phyloP scores from a whole-genome alignment of 2,113 vertebrate species.

The Sinocyclocheilus maitianheensis region DNA sequence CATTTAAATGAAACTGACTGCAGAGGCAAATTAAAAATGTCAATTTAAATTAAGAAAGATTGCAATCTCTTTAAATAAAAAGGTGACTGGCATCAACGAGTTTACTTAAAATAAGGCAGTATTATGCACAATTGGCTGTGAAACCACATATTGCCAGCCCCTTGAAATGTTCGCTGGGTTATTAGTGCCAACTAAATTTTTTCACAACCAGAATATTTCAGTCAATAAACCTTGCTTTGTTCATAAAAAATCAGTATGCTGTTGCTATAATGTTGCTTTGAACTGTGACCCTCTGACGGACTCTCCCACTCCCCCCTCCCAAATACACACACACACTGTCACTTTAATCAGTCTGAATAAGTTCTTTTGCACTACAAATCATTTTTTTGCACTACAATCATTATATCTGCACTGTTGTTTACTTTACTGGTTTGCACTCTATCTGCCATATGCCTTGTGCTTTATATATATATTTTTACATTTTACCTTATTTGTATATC shows the following conservation, averaged over 20 bases:
- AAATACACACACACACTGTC: no score
- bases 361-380: no score
- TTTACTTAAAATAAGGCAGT: slow-evolving; percentile 53
- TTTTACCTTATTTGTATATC: no score
- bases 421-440: no score
- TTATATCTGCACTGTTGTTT: no score
- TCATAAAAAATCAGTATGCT: background rate
- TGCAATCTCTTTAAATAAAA: slow-evolving; percentile 32
- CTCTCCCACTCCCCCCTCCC: no score
- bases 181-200: background rate
- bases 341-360: no score
- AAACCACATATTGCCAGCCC: background rate
- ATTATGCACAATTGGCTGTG: slow-evolving; percentile 20
- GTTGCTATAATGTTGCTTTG: background rate
- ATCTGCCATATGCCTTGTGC: no score
- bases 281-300: no score
- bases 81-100: slow-evolving; percentile 38
- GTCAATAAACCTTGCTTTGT: background rate
- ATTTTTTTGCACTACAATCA: no score
- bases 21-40: slow-evolving; percentile 79
- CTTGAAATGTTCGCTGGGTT: background rate
- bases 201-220: background rate
- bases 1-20: slow-evolving; percentile 75
- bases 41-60: slow-evolving; percentile 76
- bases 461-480: no score